Evolutionary conservation across 2,888 invertebrate species (phyloP), one percentile per base, ranked within the genome.

Genomic region (Orthosia incerta): DNA sequence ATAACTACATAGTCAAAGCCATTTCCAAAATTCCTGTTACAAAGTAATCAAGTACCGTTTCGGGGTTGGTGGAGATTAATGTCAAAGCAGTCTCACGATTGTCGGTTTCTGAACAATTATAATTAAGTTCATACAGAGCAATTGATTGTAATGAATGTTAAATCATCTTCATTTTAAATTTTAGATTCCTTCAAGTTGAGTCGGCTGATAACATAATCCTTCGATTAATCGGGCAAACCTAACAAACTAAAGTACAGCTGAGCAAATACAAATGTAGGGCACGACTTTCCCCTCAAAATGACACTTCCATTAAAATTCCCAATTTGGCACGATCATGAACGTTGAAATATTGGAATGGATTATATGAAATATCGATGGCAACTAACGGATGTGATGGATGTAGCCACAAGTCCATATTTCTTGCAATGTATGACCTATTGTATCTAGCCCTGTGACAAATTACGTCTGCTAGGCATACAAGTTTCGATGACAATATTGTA

Each of bases 341-440:
- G 62, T 77, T 79, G 79, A 79, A 79, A 87, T 83, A 76, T 85
- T 76, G 76, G 70, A 86, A 79, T 79, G 69, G 79, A 76, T 78
- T 70, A 66, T 71, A 85, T 88, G 73, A 79, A 79, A 84, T 83
- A 87, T 85, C 72, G 75, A 84, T 83, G 66, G 74, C 64, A 74
- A 74, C 72, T 79, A 83, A 78, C 79, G 66, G 56, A 77, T 75
- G 82, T 84, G 89, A 90, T 88, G 71, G 83, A 86, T 87, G 84
- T 86, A 86, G 86, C 87, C 90, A 82, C 92, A 92, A 89, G 82
- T 84, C 86, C 85, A 91, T 93, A 94, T 92, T 91, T 93, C 90
- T 92, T 87, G 82, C 83, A 90, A 87, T 85, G 82, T 91, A 94
- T 91, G 85, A 85, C 88, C 92, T 85, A 94, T 95, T 95, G 94